Percentiles rank a stretch among this genome's conserved stretches.
phyloP scores from a whole-genome alignment of 2,113 vertebrate species.

The Casuarius casuarius region DNA sequence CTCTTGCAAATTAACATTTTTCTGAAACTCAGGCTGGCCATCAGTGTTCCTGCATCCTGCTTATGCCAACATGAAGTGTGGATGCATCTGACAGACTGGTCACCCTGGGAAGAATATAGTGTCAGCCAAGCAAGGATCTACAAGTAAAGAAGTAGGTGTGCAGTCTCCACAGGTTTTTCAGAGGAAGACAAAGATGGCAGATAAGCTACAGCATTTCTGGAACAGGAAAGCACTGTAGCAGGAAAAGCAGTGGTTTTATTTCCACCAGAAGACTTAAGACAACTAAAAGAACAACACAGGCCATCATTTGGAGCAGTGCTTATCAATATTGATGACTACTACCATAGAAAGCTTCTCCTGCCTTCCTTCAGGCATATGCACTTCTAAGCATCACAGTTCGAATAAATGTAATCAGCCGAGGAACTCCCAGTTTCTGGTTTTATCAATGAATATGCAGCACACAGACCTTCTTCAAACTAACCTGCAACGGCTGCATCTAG shows the following conservation, averaged over 20 bases:
- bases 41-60: background rate
- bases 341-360: rapidly evolving
- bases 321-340: rapidly evolving
- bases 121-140: background rate
- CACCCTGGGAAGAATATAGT: background rate
- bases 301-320: background rate
- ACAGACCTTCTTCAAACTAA: background rate
- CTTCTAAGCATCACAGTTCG: rapidly evolving
- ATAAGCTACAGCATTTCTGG: background rate
- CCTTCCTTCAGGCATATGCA: background rate
- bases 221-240: background rate
- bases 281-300: background rate
- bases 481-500: slow-evolving; percentile 90
- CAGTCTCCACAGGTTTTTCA: background rate
- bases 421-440: background rate
- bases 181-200: background rate
- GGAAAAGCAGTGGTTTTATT: background rate
- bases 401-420: rapidly evolving
- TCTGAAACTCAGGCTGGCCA: background rate
- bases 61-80: background rate
- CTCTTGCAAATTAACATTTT: background rate
- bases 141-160: background rate
- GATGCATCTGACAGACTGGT: too few species aligned
- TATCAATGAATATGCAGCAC: rapidly evolving
- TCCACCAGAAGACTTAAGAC: background rate